Conservation (phyloP, 2,888 invertebrate species). For the Campoplex capitator region DNA sequence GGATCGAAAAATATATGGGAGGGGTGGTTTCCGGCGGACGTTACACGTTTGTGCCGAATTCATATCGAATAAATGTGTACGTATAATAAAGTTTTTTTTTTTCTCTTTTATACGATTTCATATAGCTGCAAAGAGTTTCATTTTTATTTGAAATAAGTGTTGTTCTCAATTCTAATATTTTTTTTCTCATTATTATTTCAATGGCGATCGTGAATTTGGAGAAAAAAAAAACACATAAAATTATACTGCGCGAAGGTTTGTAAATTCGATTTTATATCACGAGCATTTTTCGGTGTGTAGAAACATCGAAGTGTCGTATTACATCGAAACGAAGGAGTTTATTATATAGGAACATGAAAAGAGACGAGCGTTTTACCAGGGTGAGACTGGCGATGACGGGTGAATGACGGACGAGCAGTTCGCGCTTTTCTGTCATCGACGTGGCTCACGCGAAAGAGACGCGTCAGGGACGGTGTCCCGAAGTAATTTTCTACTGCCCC, state of each 20-base stretch:
- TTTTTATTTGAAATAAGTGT: background rate
- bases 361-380: slow-evolving; percentile 21
- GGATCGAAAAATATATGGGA: background rate
- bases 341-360: slow-evolving; percentile 18
- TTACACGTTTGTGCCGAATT: background rate
- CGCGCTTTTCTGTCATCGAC: slow-evolving; percentile 64
- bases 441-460: slow-evolving; percentile 29
- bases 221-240: background rate
- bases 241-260: background rate
- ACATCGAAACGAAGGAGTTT: slow-evolving; percentile 22
- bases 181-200: background rate
- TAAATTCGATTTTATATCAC: background rate
- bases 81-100: background rate
- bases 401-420: slow-evolving; percentile 61
- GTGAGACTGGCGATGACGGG: slow-evolving; percentile 45
- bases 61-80: background rate
- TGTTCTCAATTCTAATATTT: background rate
- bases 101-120: background rate
- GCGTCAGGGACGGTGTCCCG: slow-evolving; percentile 51
- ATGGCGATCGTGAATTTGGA: background rate
- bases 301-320: background rate
- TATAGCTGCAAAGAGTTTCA: background rate
- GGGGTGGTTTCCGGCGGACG: too few species aligned
- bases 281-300: background rate
- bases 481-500: slow-evolving; percentile 67